Percentiles rank a stretch among this genome's conserved stretches.
phyloP scores from a whole-genome alignment of 2,113 vertebrate genomes.

The Podarcis cretensis region DNA sequence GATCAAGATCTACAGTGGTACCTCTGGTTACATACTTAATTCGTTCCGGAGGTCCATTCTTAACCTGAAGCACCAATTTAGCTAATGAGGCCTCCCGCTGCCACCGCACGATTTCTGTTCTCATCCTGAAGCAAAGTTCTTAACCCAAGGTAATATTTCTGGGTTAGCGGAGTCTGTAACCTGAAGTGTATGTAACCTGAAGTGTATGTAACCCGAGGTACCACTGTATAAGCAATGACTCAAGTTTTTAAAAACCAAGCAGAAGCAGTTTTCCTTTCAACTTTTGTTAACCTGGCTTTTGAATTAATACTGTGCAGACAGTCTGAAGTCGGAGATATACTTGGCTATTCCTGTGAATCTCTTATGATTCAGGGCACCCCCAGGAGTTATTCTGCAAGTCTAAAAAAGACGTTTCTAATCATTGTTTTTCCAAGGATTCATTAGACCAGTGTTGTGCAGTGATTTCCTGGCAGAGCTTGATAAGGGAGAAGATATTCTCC shows the following conservation, averaged over 20 bases:
- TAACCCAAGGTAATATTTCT: too few species aligned
- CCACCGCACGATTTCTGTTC: too few species aligned
- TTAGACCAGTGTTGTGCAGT: not conserved
- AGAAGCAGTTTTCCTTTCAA: not conserved
- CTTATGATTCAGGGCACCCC: not conserved
- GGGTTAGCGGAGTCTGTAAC: too few species aligned
- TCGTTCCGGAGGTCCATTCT: too few species aligned
- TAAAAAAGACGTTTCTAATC: slow-evolving; percentile 1
- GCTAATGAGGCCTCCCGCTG: too few species aligned
- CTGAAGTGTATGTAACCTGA: too few species aligned
- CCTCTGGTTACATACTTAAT: too few species aligned
- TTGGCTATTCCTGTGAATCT: slow-evolving; percentile 55
- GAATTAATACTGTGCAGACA: not conserved
- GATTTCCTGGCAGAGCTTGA: not conserved
- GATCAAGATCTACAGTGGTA: not conserved
- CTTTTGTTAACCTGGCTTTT: slow-evolving; percentile 12
- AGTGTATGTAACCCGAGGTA: too few species aligned
- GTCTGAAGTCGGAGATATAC: not conserved
- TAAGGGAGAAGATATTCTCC: not conserved
- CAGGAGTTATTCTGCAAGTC: slow-evolving; percentile 30
- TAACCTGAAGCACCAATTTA: too few species aligned
- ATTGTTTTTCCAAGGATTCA: not conserved
- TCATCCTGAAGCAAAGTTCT: too few species aligned
- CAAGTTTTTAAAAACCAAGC: not conserved
- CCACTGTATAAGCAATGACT: not conserved